Evolutionary conservation across 2,888 invertebrate species (phyloP).

Genomic region (Pachliopta kotzebuea): DNA sequence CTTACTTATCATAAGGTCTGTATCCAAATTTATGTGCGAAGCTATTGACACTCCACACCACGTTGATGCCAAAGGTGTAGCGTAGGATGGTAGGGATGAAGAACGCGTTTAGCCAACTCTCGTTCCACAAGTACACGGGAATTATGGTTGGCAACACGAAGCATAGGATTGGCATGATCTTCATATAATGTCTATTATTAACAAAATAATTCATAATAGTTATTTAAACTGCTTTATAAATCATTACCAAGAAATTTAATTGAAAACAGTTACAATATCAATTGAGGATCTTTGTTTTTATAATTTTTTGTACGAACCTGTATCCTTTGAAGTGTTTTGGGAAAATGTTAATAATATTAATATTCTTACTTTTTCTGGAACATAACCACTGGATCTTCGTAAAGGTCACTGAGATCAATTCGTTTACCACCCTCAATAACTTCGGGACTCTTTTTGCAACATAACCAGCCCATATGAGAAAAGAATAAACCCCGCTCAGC

Average conservation of each 20-base stretch:
- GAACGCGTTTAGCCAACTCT: constrained; percentile 86
- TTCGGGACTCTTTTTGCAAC: constrained; percentile 92
- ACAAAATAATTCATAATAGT: background rate
- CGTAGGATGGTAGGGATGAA: constrained; percentile 87
- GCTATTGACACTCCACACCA: constrained; percentile 96
- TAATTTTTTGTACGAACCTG: too few relatives aligned
- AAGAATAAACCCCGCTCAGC: constrained; percentile 95
- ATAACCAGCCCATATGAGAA: constrained; percentile 96
- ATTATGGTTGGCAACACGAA: constrained; percentile 90
- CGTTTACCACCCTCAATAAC: constrained; percentile 89
- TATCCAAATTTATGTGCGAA: constrained; percentile 95
- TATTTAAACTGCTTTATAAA: background rate
- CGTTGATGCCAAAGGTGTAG: constrained; percentile 88
- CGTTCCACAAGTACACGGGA: constrained; percentile 89
- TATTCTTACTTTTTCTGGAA: constrained; percentile 89
- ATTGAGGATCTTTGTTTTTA: too few relatives aligned
- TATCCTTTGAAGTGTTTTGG: too few relatives aligned
- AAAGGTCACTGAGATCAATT: constrained; percentile 91
- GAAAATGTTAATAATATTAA: background rate
- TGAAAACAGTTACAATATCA: too few relatives aligned
- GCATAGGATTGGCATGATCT: constrained; percentile 88
- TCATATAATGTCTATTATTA: constrained; percentile 82
- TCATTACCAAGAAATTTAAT: background rate
- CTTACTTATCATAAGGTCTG: constrained; percentile 92
- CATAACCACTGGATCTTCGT: constrained; percentile 90